A percentile compares a stretch with the other conserved stretches of the same genome.
These are phyloP conservation scores for Bathynomus jamesi DNA, from an alignment of 1,140 invertebrate species.

Conservation along the genomic window DNA sequence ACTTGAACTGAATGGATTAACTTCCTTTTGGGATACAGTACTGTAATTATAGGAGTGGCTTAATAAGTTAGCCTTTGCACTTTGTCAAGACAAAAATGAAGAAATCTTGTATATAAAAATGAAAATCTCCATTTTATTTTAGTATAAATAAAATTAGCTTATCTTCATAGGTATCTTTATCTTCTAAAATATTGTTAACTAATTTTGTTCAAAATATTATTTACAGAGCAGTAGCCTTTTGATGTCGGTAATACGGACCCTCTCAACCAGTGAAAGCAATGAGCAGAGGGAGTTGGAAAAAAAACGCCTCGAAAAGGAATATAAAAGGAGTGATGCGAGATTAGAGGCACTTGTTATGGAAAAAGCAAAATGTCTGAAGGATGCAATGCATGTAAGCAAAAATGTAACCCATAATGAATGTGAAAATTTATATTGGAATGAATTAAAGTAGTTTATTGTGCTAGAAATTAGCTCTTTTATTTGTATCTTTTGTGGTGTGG, in stretches of 20 bases:
- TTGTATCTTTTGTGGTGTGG: background rate
- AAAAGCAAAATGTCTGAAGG: slow-evolving; percentile 78
- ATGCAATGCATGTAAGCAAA: slow-evolving; percentile 66
- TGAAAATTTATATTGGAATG: background rate
- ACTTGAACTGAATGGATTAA: too few relatives aligned
- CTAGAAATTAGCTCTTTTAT: background rate
- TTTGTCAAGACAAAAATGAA: too few relatives aligned
- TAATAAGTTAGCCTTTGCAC: too few relatives aligned
- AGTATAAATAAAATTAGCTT: too few relatives aligned
- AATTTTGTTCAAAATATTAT: background rate
- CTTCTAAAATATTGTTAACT: too few relatives aligned
- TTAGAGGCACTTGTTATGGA: slow-evolving; percentile 79
- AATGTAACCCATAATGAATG: slow-evolving; percentile 15
- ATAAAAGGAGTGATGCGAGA: slow-evolving; percentile 76
- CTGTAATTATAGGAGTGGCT: too few relatives aligned
- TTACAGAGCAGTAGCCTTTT: background rate
- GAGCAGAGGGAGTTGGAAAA: slow-evolving; percentile 91
- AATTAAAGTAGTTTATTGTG: background rate
- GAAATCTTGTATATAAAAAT: too few relatives aligned
- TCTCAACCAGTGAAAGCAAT: slow-evolving; percentile 86
- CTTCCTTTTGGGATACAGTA: too few relatives aligned
- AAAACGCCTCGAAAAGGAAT: slow-evolving; percentile 84
- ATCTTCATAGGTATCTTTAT: too few relatives aligned
- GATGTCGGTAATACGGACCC: slow-evolving; percentile 71
- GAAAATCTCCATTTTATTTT: too few relatives aligned